Conservation (phyloP, 2,888 invertebrate genomes). For the Sclerodermus sp. region DNA sequence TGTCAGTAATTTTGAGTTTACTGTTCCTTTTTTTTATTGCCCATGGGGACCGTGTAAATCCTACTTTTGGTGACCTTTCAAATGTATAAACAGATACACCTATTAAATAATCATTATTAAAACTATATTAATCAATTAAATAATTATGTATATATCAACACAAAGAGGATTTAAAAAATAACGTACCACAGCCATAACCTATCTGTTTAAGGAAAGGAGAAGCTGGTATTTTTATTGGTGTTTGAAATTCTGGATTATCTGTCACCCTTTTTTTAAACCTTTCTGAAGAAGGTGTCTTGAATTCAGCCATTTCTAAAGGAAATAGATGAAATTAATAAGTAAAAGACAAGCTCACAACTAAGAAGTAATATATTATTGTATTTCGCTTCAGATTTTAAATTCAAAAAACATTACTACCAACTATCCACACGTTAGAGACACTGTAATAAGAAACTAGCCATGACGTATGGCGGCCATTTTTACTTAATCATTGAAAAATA, state of each 20-base stretch:
- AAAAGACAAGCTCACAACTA: no score
- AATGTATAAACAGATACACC: conserved; percentile 79
- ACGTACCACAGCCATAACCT: conserved; percentile 75
- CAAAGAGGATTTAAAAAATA: conserved; percentile 1
- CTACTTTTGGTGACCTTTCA: conserved; percentile 70
- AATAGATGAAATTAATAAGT: no score
- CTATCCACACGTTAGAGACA: no score
- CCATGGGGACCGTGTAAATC: conserved; percentile 79
- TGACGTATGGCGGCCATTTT: no score
- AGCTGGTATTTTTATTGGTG: conserved; percentile 65
- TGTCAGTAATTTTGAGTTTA: conserved; percentile 50
- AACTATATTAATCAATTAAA: not conserved
- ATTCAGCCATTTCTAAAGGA: conserved; percentile 38
- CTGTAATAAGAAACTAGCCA: no score
- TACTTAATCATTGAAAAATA: no score
- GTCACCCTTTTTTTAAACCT: conserved; percentile 29
- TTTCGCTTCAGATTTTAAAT: no score
- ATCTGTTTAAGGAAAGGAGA: conserved; percentile 74
- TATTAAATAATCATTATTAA: conserved; percentile 37
- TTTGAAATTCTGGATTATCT: conserved; percentile 38
- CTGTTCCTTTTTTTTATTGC: conserved; percentile 76
- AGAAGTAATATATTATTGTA: no score
- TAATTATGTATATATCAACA: not conserved
- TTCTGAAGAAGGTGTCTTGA: conserved; percentile 44
- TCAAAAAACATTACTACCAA: no score